Evolutionary conservation across 2,797 vertebrate genomes (phyloP), one percentile per base, ranked within the genome.

Genomic region (Sylvia borin): DNA sequence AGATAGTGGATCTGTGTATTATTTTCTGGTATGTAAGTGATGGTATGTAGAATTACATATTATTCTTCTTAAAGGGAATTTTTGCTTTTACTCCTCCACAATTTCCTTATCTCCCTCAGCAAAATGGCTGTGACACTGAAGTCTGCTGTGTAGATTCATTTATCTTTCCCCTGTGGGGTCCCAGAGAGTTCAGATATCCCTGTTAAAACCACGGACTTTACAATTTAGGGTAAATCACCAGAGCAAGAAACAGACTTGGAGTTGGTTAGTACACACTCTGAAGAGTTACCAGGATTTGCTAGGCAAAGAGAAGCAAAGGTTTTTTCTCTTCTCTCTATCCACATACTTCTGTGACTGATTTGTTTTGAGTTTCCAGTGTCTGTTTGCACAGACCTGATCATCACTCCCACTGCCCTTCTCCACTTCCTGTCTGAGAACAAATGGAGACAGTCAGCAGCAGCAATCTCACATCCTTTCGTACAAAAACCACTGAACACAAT

Each of bases 361-460:
- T 97, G 86, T 85, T 92, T 80, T 83, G 91, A 64, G 66, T 88
- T 96, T 93, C 70, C 92, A 93, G 67, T 3, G 53, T 65, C 88
- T 94, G 86, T 95, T 94, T 97, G 95, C 88, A 89, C 90, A 95
- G 85, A 85, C 60, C 84, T 47, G 86, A 62, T 65, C 81, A 51
- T 67, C 1, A 1, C 64, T 94, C 88, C 83, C 11, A 3, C 48
- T 85, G 92, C 83, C 88, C 85, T 86, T 84, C 85, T 89, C 80
- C 0, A 5, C 65, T 92, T 95, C 91, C 93, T 94, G 92, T 65
- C 83, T 74, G 90, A 85, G 85, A 92, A 71, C 91, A 93, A 89
- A 86, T 34, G 1, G 47, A 94, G 93, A 73, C 80, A 88, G 71
- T 55, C 73, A 90, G 85, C 90, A 90, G 75, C 70, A 67, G 71